A percentile compares a stretch with the other conserved stretches of the same genome.
Evolutionary conservation across 2,888 invertebrate genomes (phyloP).

Genomic region (Odontomyia ornata): DNA sequence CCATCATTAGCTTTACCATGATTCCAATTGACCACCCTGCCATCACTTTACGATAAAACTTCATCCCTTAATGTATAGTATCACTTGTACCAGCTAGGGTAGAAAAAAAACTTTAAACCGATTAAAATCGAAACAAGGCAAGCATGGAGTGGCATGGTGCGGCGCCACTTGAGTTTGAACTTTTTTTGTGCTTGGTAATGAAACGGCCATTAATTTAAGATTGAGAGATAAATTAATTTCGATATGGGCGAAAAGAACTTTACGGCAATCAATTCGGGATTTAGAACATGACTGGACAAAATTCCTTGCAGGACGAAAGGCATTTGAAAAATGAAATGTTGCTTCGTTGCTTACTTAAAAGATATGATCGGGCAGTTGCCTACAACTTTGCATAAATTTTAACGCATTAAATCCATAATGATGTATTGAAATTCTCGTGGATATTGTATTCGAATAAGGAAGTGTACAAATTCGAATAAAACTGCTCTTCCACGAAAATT

Average conservation of each 20-base stretch:
- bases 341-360: conserved; percentile 17
- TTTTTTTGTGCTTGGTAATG: conserved; percentile 48
- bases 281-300: conserved; percentile 46
- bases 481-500: too few species aligned
- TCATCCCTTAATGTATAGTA: too few species aligned
- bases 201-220: conserved; percentile 48
- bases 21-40: too few species aligned
- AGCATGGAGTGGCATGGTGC: not conserved
- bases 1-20: too few species aligned
- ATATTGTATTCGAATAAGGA: not conserved
- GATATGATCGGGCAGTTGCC: conserved; percentile 31
- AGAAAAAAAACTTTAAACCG: conserved; percentile 46
- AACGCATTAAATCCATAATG: conserved; percentile 11
- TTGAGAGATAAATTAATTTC: conserved; percentile 51
- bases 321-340: conserved; percentile 8
- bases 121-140: conserved; percentile 41
- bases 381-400: conserved; percentile 40
- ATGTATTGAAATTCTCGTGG: not conserved
- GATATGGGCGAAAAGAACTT: conserved; percentile 45
- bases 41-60: too few species aligned
- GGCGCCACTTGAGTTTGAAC: conserved; percentile 37
- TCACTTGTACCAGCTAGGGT: too few species aligned
- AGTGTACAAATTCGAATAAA: too few species aligned
- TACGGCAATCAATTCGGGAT: conserved; percentile 50
- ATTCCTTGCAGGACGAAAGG: not conserved